Conservation (phyloP, 1,140 invertebrate species). For the Drosophila pruinosa region DNA sequence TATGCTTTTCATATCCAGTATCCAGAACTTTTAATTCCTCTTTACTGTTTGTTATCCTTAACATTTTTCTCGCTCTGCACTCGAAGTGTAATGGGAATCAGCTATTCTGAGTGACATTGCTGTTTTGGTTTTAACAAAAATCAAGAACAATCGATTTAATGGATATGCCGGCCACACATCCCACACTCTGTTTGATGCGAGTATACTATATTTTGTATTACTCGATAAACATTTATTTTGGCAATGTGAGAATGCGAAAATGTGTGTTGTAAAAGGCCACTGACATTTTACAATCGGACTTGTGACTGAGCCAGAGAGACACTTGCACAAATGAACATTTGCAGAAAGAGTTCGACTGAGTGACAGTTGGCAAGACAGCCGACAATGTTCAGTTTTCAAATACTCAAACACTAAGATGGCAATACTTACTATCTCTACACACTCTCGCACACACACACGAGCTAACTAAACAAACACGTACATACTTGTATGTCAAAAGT, state of each 20-base stretch:
- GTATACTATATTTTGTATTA: conserved; percentile 3
- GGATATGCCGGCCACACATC: conserved; percentile 5
- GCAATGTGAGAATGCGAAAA: background rate
- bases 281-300: conserved; percentile 43
- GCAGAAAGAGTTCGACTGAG: conserved; percentile 65
- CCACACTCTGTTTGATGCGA: background rate
- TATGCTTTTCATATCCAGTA: background rate
- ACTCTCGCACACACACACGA: conserved; percentile 22
- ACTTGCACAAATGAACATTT: conserved; percentile 72
- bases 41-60: background rate
- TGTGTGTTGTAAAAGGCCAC: conserved; percentile 32
- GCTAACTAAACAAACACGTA: conserved; percentile 69
- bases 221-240: conserved; percentile 34
- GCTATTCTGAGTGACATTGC: background rate
- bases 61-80: background rate
- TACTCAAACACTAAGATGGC: conserved; percentile 74
- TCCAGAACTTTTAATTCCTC: background rate
- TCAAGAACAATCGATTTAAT: conserved; percentile 41
- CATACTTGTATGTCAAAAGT: conserved; percentile 71
- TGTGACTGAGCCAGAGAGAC: conserved; percentile 50
- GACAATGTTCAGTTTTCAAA: conserved; percentile 77
- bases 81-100: background rate
- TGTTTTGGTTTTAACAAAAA: conserved; percentile 17
- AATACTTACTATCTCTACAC: conserved; percentile 39
- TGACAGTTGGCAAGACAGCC: conserved; percentile 77